A percentile compares a stretch with the other conserved stretches of the same genome.
Conservation (phyloP, 2,797 vertebrate species). For the Macrochelys suwanniensis region DNA sequence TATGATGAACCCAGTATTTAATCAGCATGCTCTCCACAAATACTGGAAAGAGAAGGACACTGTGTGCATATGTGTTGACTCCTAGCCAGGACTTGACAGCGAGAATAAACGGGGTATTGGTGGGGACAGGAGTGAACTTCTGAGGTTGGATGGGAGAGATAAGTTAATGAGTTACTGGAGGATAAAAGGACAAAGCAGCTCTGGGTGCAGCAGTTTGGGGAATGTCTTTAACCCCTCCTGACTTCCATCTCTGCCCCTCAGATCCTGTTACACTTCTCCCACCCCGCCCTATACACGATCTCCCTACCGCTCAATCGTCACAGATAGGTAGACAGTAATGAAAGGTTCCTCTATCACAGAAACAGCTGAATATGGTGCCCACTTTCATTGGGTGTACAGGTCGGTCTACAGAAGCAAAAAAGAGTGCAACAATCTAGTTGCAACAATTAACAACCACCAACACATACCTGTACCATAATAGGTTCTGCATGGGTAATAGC, state of each 20-base stretch:
- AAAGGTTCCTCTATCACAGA: background rate
- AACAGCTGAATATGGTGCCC: background rate
- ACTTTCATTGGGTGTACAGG: background rate
- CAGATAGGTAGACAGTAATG: background rate
- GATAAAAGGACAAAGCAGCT: background rate
- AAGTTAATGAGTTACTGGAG: background rate
- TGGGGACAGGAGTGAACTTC: background rate
- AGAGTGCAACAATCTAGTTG: background rate
- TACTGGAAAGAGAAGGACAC: background rate
- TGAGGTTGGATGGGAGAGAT: background rate
- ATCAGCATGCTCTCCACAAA: background rate
- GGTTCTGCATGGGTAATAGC: conserved; percentile 92
- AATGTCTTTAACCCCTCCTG: background rate
- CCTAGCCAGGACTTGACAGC: background rate
- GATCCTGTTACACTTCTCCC: background rate
- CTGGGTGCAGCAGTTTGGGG: background rate
- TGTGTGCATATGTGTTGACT: background rate
- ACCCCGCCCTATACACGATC: fast-evolving
- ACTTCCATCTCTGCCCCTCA: background rate
- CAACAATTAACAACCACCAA: background rate
- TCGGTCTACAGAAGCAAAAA: fast-evolving
- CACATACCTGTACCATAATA: conserved; percentile 92
- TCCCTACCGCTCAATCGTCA: background rate
- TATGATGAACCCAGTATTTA: background rate
- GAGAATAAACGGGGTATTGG: background rate